Evolutionary conservation across 2,888 invertebrate genomes (phyloP).

Genomic region (Pediacus dermestoides): DNA sequence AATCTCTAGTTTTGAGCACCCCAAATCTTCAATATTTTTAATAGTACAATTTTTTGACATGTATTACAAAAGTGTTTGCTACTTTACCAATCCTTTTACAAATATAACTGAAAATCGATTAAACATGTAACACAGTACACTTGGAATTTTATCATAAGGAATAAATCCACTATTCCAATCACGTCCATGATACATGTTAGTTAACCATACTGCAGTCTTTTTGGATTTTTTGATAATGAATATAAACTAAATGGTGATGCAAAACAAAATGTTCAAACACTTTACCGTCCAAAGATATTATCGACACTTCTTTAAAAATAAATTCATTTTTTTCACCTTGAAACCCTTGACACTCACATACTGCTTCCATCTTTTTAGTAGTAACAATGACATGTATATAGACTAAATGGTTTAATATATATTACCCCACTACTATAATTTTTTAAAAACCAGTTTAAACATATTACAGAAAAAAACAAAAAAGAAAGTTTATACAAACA

Average conservation of each 20-base stretch:
- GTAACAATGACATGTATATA: no score
- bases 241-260: background rate
- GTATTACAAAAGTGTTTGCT: background rate
- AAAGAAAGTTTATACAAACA: no score
- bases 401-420: no score
- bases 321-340: background rate
- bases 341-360: background rate
- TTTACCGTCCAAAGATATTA: background rate
- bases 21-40: background rate
- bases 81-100: background rate
- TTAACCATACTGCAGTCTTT: background rate
- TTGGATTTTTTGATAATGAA: background rate
- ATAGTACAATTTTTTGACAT: background rate
- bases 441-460: no score
- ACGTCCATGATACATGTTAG: background rate
- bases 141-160: background rate
- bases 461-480: no score
- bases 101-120: background rate
- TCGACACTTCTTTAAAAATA: background rate
- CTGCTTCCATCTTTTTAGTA: slow-evolving; percentile 1
- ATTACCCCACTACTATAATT: no score
- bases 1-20: slow-evolving; percentile 1
- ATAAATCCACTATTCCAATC: background rate
- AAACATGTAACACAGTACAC: background rate
- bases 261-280: background rate